Evolutionary conservation across 1,140 invertebrate genomes (phyloP), one percentile per base, ranked within the genome.

Genomic region (Drosophila lacertosa): DNA sequence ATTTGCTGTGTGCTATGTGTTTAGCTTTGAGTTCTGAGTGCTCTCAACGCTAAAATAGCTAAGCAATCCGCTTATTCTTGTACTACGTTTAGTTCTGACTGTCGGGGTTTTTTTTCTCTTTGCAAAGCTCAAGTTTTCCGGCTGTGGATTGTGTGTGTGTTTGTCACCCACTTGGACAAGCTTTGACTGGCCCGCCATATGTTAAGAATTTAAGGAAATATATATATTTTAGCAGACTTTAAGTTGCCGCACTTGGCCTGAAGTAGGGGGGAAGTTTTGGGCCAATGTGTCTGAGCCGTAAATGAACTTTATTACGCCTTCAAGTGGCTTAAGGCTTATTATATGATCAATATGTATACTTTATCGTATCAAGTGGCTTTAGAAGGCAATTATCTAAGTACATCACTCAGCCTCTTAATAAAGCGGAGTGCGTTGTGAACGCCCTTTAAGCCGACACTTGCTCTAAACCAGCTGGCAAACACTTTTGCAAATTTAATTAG

Each of bases 41-140:
- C 33, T 59, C 39, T 48, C 6, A 44, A 32, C 39, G 74, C 50
- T 74, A 62, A 54, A 77, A 82, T 65, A 48, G 51, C 77, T 59
- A 64, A 74, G 66, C 62, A 64, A 66, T 57, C 39, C 55, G 50
- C 40, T 45, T 58, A 15, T 16, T 66, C 24, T 33, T 48, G 18
- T 48, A 35, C 4, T 57, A 29, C 1, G 63, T 39, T 48, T 29
- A 32, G 6, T 20, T 40, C 13, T 29, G 29, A 62, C 0, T 18
- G 29, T 35, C 15, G 15, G 39, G 15, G 50, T 57, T 50, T 58
- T 54, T n/a, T n/a, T n/a, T n/a, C n/a, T n/a, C n/a, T n/a, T n/a
- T 11, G n/a, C 13, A 53, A 39, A 18, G 16, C 39, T 42, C 32
- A 64, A 50, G 51, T 33, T 70, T 69, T 54, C 50, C 48, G 37